A percentile compares a stretch with the other conserved stretches of the same genome.
Evolutionary conservation across 2,113 vertebrate species (phyloP).

Genomic region (Nanger granti): DNA sequence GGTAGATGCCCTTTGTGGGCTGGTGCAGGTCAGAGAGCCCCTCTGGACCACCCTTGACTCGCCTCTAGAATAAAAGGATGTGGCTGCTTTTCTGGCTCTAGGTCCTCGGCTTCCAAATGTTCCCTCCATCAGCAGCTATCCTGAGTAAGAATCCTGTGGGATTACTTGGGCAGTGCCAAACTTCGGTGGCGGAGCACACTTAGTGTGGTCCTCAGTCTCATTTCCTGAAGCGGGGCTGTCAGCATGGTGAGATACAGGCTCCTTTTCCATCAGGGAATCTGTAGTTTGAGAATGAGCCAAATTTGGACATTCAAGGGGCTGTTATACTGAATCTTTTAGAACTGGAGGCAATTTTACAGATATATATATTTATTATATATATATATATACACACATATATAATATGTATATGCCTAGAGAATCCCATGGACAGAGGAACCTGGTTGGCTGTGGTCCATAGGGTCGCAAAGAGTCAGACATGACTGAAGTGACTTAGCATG

Average conservation of each 20-base stretch:
- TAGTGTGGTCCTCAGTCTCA: background rate
- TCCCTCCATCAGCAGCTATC: background rate
- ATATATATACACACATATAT: background rate
- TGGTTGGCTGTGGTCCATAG: background rate
- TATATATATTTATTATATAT: background rate
- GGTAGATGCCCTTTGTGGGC: accelerated
- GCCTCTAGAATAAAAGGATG: background rate
- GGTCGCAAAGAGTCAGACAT: background rate
- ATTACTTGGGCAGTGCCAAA: background rate
- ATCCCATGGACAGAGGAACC: background rate
- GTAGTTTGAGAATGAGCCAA: background rate
- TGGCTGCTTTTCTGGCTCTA: background rate
- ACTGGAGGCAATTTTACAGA: background rate
- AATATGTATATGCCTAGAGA: background rate
- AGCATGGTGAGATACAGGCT: background rate
- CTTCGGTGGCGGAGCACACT: background rate
- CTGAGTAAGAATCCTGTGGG: background rate
- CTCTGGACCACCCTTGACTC: background rate
- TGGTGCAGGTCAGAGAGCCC: background rate
- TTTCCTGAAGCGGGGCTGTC: background rate
- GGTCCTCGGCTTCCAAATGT: background rate
- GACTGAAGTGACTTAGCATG: background rate
- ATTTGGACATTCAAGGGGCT: background rate
- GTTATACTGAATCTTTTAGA: background rate
- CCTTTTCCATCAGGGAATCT: background rate